Evolutionary conservation across 2,113 vertebrate species (phyloP), one percentile per base, ranked within the genome.

Genomic region (Pollachius pollachius): DNA sequence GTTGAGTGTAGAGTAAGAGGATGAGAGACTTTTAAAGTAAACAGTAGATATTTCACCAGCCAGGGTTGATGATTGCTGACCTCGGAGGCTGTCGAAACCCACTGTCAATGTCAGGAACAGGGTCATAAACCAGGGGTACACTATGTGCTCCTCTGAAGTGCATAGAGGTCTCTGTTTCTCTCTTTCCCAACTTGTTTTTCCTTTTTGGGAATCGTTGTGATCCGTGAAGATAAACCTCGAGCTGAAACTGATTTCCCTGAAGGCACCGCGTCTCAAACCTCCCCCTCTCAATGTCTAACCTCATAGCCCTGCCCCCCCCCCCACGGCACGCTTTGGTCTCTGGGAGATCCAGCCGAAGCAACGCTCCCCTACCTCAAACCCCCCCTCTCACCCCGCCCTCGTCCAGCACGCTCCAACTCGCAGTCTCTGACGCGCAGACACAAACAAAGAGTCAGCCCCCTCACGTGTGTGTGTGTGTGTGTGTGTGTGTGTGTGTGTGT

Each of bases 31-130:
- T 57, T 25, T 25, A 15, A 25, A 23, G 21, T 23, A 15, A 5
- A 19, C 21, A 57, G 76, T 71, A 75, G 70, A 78, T 59, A 76
- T 77, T 80, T 73, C 66, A 71, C 52, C 27, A 61, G 13, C 41
- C 65, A 68, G 48, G 67, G 37, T 15, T 9, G 58, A 1, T 23
- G 67, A 61, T 17, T 48, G 62, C 2, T 48, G 67, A 69, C 58
- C 57, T 48, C 1, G 54, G 25, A 5, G 54, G 1, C 0, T 12
- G 11, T 34, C 16, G 63, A 18, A 72, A 70, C 23, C 30, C 77
- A 66, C 65, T 66, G 74, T 73, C 16, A 8, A 72, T 68, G 9
- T 15, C 2, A 23, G 52, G 64, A 52, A 15, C 57, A 30, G 65
- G 15, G 65, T 65, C 64, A 18, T 76, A 64, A 69, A 76, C 72